phyloP scores from a whole-genome alignment of 2,113 vertebrate species.

The Machaerirhynchus nigripectus region DNA sequence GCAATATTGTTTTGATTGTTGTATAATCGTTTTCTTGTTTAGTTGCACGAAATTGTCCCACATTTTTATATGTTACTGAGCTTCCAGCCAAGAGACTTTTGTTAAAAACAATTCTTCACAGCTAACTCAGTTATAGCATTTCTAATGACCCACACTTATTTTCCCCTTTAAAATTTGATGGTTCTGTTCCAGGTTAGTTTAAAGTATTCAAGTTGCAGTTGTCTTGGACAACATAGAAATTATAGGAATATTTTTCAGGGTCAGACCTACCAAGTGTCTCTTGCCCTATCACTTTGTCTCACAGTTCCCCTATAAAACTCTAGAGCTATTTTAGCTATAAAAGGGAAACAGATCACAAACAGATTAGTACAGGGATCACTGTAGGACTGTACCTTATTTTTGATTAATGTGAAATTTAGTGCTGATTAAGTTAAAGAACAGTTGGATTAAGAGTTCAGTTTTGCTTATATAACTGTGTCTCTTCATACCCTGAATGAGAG shows the following conservation, averaged over 20 bases:
- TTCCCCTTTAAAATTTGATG: not conserved
- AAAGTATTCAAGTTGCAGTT: not conserved
- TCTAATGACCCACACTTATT: not conserved
- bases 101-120: not conserved
- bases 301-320: not conserved
- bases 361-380: not conserved
- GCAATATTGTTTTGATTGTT: constrained; percentile 24
- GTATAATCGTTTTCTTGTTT: constrained; percentile 1
- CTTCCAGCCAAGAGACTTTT: not conserved
- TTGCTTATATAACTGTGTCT: not conserved
- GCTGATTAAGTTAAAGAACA: not conserved
- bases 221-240: not conserved
- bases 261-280: not conserved
- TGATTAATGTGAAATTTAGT: not conserved
- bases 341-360: not conserved
- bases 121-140: not conserved
- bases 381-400: not conserved
- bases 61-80: not conserved
- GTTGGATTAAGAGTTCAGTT: not conserved
- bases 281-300: not conserved
- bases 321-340: not conserved
- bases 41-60: not conserved
- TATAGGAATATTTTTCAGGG: not conserved
- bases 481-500: not conserved
- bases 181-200: not conserved